Base-by-base conservation (phyloP, 1,140 invertebrate species). In the Parapsyche elsis region DNA sequence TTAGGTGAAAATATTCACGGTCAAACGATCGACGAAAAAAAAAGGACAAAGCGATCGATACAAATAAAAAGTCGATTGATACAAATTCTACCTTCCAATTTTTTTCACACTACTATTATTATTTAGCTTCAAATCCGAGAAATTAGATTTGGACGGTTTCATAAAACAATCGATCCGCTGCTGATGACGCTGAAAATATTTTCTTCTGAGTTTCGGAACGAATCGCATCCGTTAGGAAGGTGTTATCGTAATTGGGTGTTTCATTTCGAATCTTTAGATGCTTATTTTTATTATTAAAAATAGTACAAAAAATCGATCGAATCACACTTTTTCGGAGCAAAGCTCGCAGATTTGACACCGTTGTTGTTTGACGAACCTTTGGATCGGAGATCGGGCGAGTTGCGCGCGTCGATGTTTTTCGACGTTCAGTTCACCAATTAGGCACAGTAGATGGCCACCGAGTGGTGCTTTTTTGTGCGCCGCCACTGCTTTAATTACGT, bases 1-100 rank as follows among this genome's bases (percentile, higher is more conserved):
- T 75, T 59, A 19, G 73, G 53, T 71, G 70, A 71, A 71, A 71
- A 71, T 24, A 14, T 57, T 75, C 73, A 75, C 73, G 73, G 73
- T 75, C 53, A 75, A 75, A 49, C 16, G 16, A 46, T 9, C 19
- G 12, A 21, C 61, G 61, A 67, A 16, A 19, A 23, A 53, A 53
- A 53, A 53, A 53, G 16, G 16, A 53, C 10, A 53, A 14, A 53
- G 49, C 49, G 12, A 10, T 30, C 64, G 64, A 14, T 12, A 53
- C 10, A 53, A 53, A 67, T 26, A 67, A 26, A 23, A 67, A 67
- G 26, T 26, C 64, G 64, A 67, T 23, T 67, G 19, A 14, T 67
- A 67, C 14, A 67, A 23, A 67, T 26, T 67, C 21, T 9, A 67
- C 26, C 24, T 23, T 67, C 24, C 12, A 14, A 24, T 26, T 67